Evolutionary conservation across 2,797 vertebrate species (phyloP).

Genomic region (Psittacula derbiana): DNA sequence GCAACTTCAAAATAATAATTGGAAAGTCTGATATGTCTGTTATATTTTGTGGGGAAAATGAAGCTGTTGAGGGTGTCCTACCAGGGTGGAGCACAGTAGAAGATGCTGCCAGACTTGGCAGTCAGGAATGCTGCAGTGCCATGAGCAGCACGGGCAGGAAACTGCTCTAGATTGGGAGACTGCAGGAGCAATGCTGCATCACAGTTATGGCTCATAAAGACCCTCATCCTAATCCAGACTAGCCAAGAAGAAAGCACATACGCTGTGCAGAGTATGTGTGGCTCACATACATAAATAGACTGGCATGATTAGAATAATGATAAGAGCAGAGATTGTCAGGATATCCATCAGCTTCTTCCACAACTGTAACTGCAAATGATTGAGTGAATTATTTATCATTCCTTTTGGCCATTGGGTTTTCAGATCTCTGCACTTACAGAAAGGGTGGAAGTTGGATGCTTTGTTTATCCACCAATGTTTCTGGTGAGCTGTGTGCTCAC

Average conservation of each 20-base stretch:
- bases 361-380: neutral
- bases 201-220: neutral
- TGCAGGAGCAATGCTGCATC: neutral
- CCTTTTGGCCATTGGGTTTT: neutral
- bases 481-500: neutral
- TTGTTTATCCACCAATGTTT: neutral
- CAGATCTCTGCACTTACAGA: neutral
- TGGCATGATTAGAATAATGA: neutral
- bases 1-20: neutral
- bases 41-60: neutral
- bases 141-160: neutral
- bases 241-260: neutral
- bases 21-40: neutral
- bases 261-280: neutral
- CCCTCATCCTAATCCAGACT: neutral
- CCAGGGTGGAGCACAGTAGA: neutral
- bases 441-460: neutral
- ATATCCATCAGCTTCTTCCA: neutral
- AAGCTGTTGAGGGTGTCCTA: neutral
- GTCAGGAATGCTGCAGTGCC: neutral
- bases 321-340: neutral
- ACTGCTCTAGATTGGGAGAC: neutral
- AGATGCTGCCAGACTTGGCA: neutral
- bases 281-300: neutral
- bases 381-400: neutral